Conservation (phyloP, 2,113 vertebrate species). For the Lycocorax pyrrhopterus region DNA sequence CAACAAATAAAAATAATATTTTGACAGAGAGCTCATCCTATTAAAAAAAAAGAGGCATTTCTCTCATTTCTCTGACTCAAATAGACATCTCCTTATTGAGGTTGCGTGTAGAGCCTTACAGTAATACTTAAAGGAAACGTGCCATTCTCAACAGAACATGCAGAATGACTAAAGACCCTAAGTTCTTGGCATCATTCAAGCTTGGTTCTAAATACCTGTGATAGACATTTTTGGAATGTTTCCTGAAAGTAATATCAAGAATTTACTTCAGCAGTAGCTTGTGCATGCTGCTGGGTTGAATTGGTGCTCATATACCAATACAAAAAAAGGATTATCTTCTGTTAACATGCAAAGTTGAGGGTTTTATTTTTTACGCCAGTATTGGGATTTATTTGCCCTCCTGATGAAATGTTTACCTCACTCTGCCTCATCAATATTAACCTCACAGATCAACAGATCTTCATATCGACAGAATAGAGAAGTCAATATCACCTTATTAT, state of each 20-base stretch:
- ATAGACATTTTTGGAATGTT: slow-evolving; percentile 11
- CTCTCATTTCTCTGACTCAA: neutral
- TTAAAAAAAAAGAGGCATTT: neutral
- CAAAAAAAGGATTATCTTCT: slow-evolving; percentile 3
- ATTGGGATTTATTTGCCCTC: slow-evolving; percentile 31
- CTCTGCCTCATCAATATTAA: slow-evolving; percentile 59
- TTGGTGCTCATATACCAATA: neutral
- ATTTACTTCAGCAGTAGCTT: neutral
- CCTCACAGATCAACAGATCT: slow-evolving; percentile 66
- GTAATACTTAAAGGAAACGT: neutral
- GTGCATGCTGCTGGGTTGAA: neutral
- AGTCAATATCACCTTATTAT: slow-evolving; percentile 70
- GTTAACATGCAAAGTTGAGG: neutral
- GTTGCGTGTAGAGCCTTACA: neutral
- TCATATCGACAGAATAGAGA: slow-evolving; percentile 61
- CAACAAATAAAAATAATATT: slow-evolving; percentile 68
- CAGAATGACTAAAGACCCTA: neutral
- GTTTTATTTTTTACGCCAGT: neutral
- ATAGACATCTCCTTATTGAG: slow-evolving; percentile 12
- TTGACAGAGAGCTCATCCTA: slow-evolving; percentile 54
- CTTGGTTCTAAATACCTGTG: slow-evolving; percentile 32
- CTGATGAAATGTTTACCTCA: slow-evolving; percentile 41
- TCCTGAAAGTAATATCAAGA: neutral
- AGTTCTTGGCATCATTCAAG: neutral
- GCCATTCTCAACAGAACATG: neutral